Evolutionary conservation across 2,888 invertebrate species (phyloP).

Genomic region (Mythimna albipuncta): DNA sequence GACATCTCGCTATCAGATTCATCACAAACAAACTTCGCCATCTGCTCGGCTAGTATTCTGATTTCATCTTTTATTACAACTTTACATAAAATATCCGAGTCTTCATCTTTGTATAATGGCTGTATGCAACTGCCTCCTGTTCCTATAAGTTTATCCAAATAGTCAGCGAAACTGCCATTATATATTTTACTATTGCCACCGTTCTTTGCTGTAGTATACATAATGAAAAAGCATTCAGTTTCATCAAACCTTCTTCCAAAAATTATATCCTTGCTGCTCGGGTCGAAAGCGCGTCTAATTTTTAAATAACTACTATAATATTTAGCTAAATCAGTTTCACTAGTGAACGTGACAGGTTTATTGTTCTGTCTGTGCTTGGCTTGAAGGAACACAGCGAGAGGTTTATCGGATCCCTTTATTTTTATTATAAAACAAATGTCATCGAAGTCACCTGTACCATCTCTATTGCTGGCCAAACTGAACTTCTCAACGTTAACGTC

Average conservation of each 20-base stretch:
- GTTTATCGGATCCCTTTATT: neutral
- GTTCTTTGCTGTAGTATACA: constrained; percentile 50
- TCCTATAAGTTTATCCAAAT: constrained; percentile 32
- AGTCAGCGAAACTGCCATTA: neutral
- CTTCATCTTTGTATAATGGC: neutral
- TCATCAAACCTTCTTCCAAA: constrained; percentile 21
- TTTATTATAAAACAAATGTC: constrained; percentile 53
- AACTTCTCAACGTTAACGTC: constrained; percentile 41
- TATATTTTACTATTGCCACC: constrained; percentile 5
- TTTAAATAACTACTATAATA: constrained; percentile 1
- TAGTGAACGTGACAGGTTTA: neutral
- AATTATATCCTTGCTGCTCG: constrained; percentile 17
- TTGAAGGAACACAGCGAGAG: constrained; percentile 26
- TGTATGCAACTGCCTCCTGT: constrained; percentile 42
- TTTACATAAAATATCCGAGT: constrained; percentile 23
- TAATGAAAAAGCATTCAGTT: constrained; percentile 38
- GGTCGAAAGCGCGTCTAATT: constrained; percentile 1
- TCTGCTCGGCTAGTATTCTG: constrained; percentile 8
- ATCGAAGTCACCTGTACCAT: constrained; percentile 48
- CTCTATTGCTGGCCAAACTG: constrained; percentile 53
- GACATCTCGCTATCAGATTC: neutral
- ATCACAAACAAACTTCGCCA: constrained; percentile 20
- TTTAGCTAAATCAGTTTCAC: neutral
- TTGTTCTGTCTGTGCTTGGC: constrained; percentile 17
- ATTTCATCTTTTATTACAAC: constrained; percentile 28